Evolutionary conservation across 2,113 vertebrate species (phyloP), one percentile per base, ranked within the genome.

Genomic region (Anoplopoma fimbria): DNA sequence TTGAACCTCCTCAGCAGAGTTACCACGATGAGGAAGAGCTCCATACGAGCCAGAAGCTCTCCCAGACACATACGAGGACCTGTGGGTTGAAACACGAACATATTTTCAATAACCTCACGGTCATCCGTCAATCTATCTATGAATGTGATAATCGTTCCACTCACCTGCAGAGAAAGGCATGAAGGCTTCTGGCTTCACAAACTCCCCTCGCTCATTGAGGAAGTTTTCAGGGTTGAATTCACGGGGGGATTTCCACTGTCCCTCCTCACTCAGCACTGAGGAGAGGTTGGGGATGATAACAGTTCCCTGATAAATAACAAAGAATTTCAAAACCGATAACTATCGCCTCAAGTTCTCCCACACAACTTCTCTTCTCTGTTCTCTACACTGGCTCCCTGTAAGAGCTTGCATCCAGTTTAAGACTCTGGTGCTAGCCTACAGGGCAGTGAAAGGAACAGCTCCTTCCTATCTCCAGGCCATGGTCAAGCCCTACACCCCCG

Each of bases 161-260:
- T 19, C 25, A 86, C 83, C 89, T 47, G 33, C 6, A 45, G 89
- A 93, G 63, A 92, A 92, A 4, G 84, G 88, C 62, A 88, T 25
- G 69, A 91, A 95, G 29, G 93, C 91, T 8, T 93, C 93, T 4
- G 87, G 78, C 47, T 92, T 93, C 7, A 87, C 64, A 80, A 92
- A 92, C 72, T 92, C 83, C 51, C 88, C 91, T 12, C 88, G 25
- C 34, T 93, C 86, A 74, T 90, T 92, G 58, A 94, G 91, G 64
- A 94, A 93, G 83, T 94, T 91, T 23, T 90, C 83, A 69, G 89
- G 94, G 68, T 92, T 85, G 65, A 94, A 95, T 3, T 91, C 78
- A 34, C 67, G 62, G 15, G 90, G 89, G 21, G 17, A 89, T 70
- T 93, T 93, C 93, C 93, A 95, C 51, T 92, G 88, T 25, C 87